Percentiles rank a stretch among this genome's conserved stretches.
Conservation (phyloP, 2,797 vertebrate species). For the Lerista edwardsae region DNA sequence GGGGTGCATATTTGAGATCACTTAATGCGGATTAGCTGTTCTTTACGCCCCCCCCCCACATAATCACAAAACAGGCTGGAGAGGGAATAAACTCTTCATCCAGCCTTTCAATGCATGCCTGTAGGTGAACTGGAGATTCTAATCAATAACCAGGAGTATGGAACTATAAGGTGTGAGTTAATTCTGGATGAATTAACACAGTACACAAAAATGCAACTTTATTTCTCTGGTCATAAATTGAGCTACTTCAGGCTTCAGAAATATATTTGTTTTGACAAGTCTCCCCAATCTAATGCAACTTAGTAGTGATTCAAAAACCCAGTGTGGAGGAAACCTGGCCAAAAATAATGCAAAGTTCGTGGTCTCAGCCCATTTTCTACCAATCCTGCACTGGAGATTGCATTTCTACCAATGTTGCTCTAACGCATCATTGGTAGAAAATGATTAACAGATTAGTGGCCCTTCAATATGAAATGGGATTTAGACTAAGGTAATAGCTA, state of each 20-base stretch:
- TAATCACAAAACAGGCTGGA: slow-evolving; percentile 24
- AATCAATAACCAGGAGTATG: slow-evolving; percentile 12
- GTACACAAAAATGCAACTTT: not conserved
- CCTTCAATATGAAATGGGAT: not conserved
- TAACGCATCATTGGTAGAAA: too few relatives aligned
- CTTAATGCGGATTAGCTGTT: slow-evolving; percentile 40
- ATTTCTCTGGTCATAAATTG: not conserved
- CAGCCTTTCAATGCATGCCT: slow-evolving; percentile 17
- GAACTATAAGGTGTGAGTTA: slow-evolving; percentile 13
- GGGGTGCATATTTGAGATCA: slow-evolving; percentile 21
- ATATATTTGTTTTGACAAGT: slow-evolving; percentile 24
- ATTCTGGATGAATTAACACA: slow-evolving; percentile 14
- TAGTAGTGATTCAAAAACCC: slow-evolving; percentile 44
- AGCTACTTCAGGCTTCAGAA: not conserved
- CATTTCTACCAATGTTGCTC: too few relatives aligned
- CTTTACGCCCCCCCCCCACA: slow-evolving; percentile 5
- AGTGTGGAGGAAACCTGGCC: not conserved
- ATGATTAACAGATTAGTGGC: not conserved
- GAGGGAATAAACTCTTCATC: not conserved
- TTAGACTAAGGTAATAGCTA: not conserved
- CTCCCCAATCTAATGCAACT: slow-evolving; percentile 26
- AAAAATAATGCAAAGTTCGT: slow-evolving; percentile 47
- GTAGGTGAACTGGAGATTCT: not conserved
- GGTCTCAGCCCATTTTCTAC: too few relatives aligned
- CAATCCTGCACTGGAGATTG: too few relatives aligned